Percentiles rank a stretch among this genome's conserved stretches.
phyloP scores from a whole-genome alignment of 2,888 invertebrate genomes.

The Spialia ferax region DNA sequence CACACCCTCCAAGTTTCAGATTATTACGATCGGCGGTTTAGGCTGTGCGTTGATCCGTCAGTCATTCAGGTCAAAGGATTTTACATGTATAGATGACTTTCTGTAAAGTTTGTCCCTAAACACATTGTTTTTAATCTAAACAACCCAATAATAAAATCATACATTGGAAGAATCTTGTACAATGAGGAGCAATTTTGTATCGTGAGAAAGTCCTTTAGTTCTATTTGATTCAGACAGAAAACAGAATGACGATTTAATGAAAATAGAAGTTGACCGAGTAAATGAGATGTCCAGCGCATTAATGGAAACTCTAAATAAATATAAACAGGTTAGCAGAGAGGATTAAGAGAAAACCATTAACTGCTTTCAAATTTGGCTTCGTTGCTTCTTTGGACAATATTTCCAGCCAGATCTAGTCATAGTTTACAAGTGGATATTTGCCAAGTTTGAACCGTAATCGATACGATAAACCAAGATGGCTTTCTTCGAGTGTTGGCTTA shows the following conservation, averaged over 20 bases:
- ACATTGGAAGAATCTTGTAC: too few species aligned
- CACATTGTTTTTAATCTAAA: too few species aligned
- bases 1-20: too few species aligned
- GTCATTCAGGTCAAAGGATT: too few species aligned
- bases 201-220: not conserved
- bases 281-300: slow-evolving; percentile 27
- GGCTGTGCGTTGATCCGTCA: too few species aligned
- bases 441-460: slow-evolving; percentile 44
- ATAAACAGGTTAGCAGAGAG: slow-evolving; percentile 28
- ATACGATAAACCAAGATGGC: slow-evolving; percentile 39
- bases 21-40: too few species aligned
- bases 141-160: too few species aligned
- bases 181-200: not conserved
- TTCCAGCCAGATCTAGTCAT: slow-evolving; percentile 17
- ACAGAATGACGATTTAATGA: slow-evolving; percentile 18
- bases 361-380: slow-evolving; percentile 41
- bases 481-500: slow-evolving; percentile 12
- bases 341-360: slow-evolving; percentile 36
- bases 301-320: slow-evolving; percentile 27
- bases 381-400: slow-evolving; percentile 30
- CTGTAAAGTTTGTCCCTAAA: too few species aligned
- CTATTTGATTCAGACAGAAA: slow-evolving; percentile 10
- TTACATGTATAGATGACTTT: too few species aligned
- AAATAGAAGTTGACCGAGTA: slow-evolving; percentile 29
- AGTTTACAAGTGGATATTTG: slow-evolving; percentile 39